Evolutionary conservation across 2,888 invertebrate species (phyloP), one percentile per base, ranked within the genome.

Genomic region (Diarsia brunnea): DNA sequence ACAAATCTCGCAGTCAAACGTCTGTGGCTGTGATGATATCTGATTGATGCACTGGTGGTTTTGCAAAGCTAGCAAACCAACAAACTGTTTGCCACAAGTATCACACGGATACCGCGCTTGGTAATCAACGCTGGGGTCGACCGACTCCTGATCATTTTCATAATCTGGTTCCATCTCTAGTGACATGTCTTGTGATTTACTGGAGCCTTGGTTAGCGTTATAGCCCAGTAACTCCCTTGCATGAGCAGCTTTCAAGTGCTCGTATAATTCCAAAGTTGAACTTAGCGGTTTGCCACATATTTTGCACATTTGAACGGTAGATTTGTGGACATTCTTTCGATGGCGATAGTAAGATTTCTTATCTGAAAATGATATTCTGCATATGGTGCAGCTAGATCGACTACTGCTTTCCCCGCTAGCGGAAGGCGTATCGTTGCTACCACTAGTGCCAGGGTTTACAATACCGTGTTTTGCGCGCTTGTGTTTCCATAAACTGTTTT

Each of bases 1-100:
- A 85, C 98, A 98, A 45, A 97, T 97, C 79, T 97, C 97, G 86
- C 98, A 98, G 77, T 97, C 97, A 78, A 97, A 97, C 0, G 96
- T 96, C 87, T 95, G 95, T 16, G 95, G 95, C 72, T 94, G 94
- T 11, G 91, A 85, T 10, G 90, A 82, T 8, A 91, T 69, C 82
- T 94, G 95, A 75, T 96, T 97, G 63, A 97, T 94, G 76, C 96
- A 96, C 82, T 97, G 97, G 81, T 97, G 97, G 86, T 96, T 96
- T 83, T 97, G 96, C 73, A 97, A 91, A 2, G 97, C 97, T 10
- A 97, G 93, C 68, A 95, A 89, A 2, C 96, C 97, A 0, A 97
- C 95, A 80, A 97, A 97, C 82, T 96, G 95, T 88, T 97, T 97
- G 27, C 97, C 96, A 87, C 97, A 97, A 0, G 95, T 92, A 66